Conservation (phyloP, 2,113 vertebrate species). For the Odocoileus virginianus region DNA sequence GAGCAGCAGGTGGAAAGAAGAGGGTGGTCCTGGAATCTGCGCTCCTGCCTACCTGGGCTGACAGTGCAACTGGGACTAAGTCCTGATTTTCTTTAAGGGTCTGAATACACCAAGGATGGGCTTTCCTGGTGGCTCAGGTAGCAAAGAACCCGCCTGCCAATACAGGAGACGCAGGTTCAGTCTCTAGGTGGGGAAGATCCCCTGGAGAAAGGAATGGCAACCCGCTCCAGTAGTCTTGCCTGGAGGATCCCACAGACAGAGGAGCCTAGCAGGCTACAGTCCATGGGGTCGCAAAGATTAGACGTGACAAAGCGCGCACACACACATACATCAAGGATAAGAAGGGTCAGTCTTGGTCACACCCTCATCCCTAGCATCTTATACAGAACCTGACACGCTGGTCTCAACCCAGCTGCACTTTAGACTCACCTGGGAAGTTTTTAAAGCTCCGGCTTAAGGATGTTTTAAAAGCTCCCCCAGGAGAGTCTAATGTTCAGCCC, state of each 20-base stretch:
- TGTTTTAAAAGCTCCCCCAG: background rate
- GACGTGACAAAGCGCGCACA: background rate
- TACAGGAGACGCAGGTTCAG: background rate
- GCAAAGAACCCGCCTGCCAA: background rate
- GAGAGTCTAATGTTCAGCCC: background rate
- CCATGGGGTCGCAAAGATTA: background rate
- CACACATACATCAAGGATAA: background rate
- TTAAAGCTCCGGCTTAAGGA: background rate
- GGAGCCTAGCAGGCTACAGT: background rate
- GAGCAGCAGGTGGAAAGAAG: background rate
- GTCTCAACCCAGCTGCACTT: background rate
- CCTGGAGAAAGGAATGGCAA: background rate
- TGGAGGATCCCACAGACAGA: background rate
- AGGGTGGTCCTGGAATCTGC: no score
- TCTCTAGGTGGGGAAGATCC: background rate
- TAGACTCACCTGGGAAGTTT: background rate
- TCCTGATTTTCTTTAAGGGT: background rate
- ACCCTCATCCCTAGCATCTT: background rate
- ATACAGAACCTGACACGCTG: background rate
- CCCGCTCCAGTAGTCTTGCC: background rate
- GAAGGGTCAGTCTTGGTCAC: background rate
- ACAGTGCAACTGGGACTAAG: background rate
- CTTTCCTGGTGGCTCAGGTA: background rate
- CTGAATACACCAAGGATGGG: background rate
- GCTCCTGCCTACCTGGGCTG: background rate